Conservation (phyloP, 2,888 invertebrate genomes). For the Polylopha cassiicola region DNA sequence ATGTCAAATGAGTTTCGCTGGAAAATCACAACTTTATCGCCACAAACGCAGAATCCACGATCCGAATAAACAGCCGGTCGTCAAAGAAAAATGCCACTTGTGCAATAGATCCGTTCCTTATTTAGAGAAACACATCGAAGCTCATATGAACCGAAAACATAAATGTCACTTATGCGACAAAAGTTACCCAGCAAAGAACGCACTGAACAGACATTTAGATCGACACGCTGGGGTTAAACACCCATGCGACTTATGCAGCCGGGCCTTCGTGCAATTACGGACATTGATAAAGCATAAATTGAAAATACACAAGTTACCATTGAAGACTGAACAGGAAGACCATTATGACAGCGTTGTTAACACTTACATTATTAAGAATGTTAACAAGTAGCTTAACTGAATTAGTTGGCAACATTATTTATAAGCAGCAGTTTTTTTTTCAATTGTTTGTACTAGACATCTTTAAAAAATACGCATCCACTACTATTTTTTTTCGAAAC, state of each 20-base stretch:
- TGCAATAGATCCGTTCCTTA: slow-evolving; percentile 13
- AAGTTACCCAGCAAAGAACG: slow-evolving; percentile 12
- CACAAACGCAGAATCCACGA: slow-evolving; percentile 6
- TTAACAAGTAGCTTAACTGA: too few relatives aligned
- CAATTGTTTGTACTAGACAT: too few relatives aligned
- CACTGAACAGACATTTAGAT: slow-evolving; percentile 19
- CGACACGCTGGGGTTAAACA: slow-evolving; percentile 19
- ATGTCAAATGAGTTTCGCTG: slow-evolving; percentile 8
- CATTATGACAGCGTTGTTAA: slow-evolving; percentile 17
- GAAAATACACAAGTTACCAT: slow-evolving; percentile 8
- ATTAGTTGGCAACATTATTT: too few relatives aligned
- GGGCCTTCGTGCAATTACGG: slow-evolving; percentile 14
- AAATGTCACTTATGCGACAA: slow-evolving; percentile 22
- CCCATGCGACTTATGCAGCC: slow-evolving; percentile 18
- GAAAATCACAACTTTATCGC: slow-evolving; percentile 1
- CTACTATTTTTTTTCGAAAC: too few relatives aligned
- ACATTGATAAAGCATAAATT: slow-evolving; percentile 10
- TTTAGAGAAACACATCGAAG: slow-evolving; percentile 18
- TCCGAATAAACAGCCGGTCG: not conserved
- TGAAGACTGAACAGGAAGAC: slow-evolving; percentile 16
- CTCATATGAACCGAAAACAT: slow-evolving; percentile 20
- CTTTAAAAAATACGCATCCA: too few relatives aligned
- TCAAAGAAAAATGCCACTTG: slow-evolving; percentile 12
- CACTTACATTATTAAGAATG: slow-evolving; percentile 12
- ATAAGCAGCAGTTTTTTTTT: too few relatives aligned